Percentiles rank a stretch among this genome's conserved stretches.
These are phyloP conservation scores for Hafferia zeledoni DNA, from an alignment of 2,797 vertebrate genomes.

Conservation along the genomic window DNA sequence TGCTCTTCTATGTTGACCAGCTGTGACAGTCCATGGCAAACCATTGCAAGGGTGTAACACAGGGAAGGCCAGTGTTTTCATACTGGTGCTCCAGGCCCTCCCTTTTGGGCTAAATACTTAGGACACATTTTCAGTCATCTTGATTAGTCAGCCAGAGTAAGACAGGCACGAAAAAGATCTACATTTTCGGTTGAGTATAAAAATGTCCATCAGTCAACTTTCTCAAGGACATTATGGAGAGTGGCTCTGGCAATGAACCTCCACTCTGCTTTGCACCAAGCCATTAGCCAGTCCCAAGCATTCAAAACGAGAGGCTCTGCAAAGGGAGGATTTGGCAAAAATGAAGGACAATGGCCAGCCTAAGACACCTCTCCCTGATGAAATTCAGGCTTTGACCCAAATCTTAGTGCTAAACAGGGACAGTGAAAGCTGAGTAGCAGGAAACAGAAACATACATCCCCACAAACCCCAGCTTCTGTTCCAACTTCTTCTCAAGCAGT, in stretches of 20 bases:
- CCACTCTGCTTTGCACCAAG: background rate
- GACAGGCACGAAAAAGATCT: background rate
- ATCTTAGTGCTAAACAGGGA: background rate
- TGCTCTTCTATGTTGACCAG: constrained; percentile 37
- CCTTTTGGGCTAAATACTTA: background rate
- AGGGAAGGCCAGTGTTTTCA: background rate
- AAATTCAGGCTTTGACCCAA: background rate
- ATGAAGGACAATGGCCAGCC: background rate
- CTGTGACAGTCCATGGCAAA: background rate
- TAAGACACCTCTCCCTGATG: background rate
- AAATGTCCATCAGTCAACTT: accelerated
- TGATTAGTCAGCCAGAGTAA: background rate
- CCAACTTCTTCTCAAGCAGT: background rate
- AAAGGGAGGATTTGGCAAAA: background rate
- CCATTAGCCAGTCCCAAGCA: background rate
- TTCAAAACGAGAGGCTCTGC: background rate
- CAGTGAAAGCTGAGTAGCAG: background rate
- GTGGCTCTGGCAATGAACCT: background rate
- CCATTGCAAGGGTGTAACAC: background rate
- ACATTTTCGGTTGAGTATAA: background rate
- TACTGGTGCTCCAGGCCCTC: background rate
- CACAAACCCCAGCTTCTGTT: background rate
- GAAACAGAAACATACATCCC: background rate
- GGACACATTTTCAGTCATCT: background rate
- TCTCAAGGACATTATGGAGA: background rate